Percentiles rank a stretch among this genome's conserved stretches.
Evolutionary conservation across 2,888 invertebrate species (phyloP).

Genomic region (Oegoconia quadripuncta): DNA sequence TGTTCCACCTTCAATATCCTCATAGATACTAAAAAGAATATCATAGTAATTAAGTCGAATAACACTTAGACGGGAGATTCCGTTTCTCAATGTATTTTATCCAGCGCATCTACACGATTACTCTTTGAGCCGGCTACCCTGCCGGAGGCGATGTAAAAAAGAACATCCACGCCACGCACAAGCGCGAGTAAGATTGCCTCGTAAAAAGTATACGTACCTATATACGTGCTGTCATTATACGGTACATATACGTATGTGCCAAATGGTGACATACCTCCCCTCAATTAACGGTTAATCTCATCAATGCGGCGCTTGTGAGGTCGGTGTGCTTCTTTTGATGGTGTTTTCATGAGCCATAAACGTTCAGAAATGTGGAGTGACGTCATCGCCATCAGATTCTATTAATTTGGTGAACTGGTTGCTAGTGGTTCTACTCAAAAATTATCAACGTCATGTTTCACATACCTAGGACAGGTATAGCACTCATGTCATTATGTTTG

Average conservation of each 20-base stretch:
- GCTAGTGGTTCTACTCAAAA: no score
- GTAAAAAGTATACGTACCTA: conserved; percentile 45
- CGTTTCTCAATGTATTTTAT: not conserved
- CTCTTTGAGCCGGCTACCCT: conserved; percentile 40
- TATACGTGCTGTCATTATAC: no score
- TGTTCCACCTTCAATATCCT: no score
- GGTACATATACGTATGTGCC: not conserved
- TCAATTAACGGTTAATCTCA: conserved; percentile 47
- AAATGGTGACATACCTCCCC: conserved; percentile 26
- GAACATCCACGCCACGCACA: conserved; percentile 56
- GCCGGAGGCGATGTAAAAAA: conserved; percentile 60
- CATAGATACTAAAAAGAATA: not conserved
- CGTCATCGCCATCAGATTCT: not conserved
- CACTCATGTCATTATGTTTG: not conserved
- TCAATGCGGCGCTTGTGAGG: conserved; percentile 19
- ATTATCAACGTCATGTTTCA: no score
- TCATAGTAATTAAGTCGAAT: not conserved
- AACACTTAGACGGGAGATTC: not conserved
- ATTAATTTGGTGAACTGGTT: no score
- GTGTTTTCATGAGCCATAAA: not conserved
- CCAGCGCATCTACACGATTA: conserved; percentile 26
- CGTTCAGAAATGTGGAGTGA: no score
- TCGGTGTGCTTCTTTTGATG: not conserved
- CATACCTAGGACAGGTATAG: no score
- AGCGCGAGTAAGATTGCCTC: conserved; percentile 65